Evolutionary conservation across 1,140 invertebrate species (phyloP), one percentile per base, ranked within the genome.

Genomic region (Cherax quadricarinatus): DNA sequence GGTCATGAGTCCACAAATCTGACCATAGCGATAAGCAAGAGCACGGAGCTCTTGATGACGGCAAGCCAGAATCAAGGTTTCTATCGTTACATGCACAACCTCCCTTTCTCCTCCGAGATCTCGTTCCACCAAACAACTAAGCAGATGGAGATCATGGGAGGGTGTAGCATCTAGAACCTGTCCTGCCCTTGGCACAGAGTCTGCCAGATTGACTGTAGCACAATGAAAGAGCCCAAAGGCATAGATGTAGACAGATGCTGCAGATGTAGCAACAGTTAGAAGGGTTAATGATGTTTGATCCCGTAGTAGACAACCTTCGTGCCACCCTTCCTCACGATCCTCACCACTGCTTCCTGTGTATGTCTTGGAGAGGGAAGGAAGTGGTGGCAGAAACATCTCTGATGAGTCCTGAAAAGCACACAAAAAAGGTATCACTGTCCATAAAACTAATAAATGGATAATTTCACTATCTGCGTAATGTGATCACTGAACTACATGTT

Each of bases 201-300:
- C 96, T 16, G 95, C 94, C 16, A 98, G 93, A 94, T 97, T 95
- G 73, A 98, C 96, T 75, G 96, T 96, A 6, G 97, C 97, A 94
- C 97, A 97, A 21, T 97, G 97, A 94, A 98, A 97, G 94, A 98
- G 96, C 48, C 98, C 98, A 95, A 98, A 98, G 0, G 98, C 96
- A 94, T 97, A 97, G 93, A 98, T 95, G 94, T 97, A 96, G 18
- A 98, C 95, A 92, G 96, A 96, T 3, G 97, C 97, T 94, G 96
- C 96, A 79, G 96, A 96, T 94, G 97, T 97, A 51, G 97, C 98
- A 87, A 98, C 96, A 88, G 98, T 94, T n/a, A 98, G 95, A 93
- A 98, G 96, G 95, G 97, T 98, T 6, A 98, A 95, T 62, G 97
- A 96, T 62, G 95, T 96, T 94, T 97, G 97, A 78, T 97, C 96